These are phyloP conservation scores for Drosophila kikkawai DNA, from an alignment of 1,140 invertebrate species.

Conservation along the genomic window DNA sequence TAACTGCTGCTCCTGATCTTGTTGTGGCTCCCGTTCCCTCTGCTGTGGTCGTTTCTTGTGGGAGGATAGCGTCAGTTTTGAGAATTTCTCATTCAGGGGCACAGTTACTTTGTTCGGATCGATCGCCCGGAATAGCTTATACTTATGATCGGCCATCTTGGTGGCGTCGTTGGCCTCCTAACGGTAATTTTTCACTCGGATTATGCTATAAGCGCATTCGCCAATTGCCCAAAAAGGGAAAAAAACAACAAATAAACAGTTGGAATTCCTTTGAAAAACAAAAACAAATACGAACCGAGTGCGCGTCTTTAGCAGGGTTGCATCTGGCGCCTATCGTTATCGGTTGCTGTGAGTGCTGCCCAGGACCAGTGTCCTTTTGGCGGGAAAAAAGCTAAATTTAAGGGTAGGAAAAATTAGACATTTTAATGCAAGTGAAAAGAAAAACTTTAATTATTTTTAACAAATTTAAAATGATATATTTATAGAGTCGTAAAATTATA, in stretches of 20 bases:
- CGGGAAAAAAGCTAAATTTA: neutral
- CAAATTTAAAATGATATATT: no score
- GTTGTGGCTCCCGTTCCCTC: neutral
- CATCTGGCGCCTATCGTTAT: neutral
- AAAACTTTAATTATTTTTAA: neutral
- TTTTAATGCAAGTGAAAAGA: neutral
- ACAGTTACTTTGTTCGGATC: slow-evolving; percentile 76
- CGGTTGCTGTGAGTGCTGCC: neutral
- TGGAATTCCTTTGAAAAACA: neutral
- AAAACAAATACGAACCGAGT: slow-evolving; percentile 27
- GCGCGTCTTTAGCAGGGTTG: slow-evolving; percentile 13
- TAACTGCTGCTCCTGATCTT: slow-evolving; percentile 27
- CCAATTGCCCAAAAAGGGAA: slow-evolving; percentile 1
- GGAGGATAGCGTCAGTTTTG: slow-evolving; percentile 77
- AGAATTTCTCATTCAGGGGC: slow-evolving; percentile 73
- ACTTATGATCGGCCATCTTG: slow-evolving; percentile 61
- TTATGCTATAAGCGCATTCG: slow-evolving; percentile 30
- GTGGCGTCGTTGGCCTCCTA: slow-evolving; percentile 6
- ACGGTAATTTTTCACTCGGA: slow-evolving; percentile 6
- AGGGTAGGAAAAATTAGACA: no score
- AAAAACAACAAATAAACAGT: neutral
- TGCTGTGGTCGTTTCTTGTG: slow-evolving; percentile 53
- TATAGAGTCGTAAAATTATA: no score
- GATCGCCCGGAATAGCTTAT: slow-evolving; percentile 69
- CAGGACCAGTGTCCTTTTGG: neutral